A percentile compares a stretch with the other conserved stretches of the same genome.
These are phyloP conservation scores for Idaea aversata DNA, from an alignment of 2,888 invertebrate species.

Conservation along the genomic window DNA sequence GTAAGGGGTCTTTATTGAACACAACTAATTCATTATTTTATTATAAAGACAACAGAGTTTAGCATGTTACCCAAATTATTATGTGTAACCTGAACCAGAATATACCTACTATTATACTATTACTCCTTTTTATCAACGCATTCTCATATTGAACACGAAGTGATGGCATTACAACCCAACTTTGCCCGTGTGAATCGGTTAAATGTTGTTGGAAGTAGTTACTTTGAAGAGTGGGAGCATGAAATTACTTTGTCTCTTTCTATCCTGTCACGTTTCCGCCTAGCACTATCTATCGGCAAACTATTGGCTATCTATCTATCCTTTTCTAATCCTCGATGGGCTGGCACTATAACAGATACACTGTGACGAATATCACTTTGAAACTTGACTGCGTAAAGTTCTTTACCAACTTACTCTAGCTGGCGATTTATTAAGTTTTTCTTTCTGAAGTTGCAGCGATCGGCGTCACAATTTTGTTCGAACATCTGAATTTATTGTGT, in stretches of 20 bases:
- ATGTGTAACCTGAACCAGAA: not conserved
- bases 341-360: constrained; percentile 2
- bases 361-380: not conserved
- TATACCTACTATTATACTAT: constrained; percentile 1
- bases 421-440: not conserved
- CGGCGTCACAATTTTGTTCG: not conserved
- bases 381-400: not conserved
- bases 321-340: not conserved
- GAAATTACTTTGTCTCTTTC: constrained; percentile 63
- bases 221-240: constrained; percentile 57
- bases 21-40: not conserved
- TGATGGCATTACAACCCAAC: constrained; percentile 43
- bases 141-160: constrained; percentile 52
- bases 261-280: constrained; percentile 15
- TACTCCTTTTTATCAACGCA: constrained; percentile 37
- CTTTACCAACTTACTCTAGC: not conserved
- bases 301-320: constrained; percentile 2
- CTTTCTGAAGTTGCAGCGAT: not conserved
- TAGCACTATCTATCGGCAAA: constrained; percentile 3
- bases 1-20: not conserved
- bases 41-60: not conserved
- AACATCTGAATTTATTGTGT: too few relatives aligned
- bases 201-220: constrained; percentile 61
- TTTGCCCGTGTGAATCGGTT: constrained; percentile 78
- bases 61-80: not conserved